A percentile compares a stretch with the other conserved stretches of the same genome.
phyloP scores from a whole-genome alignment of 2,888 invertebrate species.

The Junonia oenone region DNA sequence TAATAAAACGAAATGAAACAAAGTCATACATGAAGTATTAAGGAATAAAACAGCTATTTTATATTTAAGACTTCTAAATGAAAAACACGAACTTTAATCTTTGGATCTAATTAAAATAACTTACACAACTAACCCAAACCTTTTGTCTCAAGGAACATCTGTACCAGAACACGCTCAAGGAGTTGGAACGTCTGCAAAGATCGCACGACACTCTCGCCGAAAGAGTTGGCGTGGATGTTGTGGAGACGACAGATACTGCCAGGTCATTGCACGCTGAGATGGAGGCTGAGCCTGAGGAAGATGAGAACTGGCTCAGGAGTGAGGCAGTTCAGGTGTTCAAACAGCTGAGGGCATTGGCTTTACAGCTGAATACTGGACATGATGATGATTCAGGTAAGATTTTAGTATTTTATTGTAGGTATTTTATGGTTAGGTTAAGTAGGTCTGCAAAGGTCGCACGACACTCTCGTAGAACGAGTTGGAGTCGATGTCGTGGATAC shows the following conservation, averaged over 20 bases:
- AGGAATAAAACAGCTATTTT: no score
- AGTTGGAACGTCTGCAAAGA: constrained; percentile 85
- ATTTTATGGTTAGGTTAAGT: constrained; percentile 57
- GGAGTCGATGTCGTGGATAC: constrained; percentile 76
- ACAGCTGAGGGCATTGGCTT: constrained; percentile 85
- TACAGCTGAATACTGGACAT: constrained; percentile 86
- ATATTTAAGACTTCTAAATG: no score
- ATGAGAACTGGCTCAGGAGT: constrained; percentile 80
- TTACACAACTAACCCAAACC: not conserved
- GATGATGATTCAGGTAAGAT: constrained; percentile 84
- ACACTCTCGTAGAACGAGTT: constrained; percentile 84
- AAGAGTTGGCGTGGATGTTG: constrained; percentile 81
- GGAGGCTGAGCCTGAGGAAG: constrained; percentile 85
- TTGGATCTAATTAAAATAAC: no score
- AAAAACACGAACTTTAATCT: no score
- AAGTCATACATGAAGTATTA: no score
- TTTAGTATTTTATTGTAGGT: no score
- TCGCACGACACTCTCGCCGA: constrained; percentile 86
- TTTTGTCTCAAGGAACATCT: constrained; percentile 66
- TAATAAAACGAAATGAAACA: no score
- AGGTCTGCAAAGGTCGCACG: constrained; percentile 85
- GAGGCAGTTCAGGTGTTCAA: constrained; percentile 86
- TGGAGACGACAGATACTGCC: constrained; percentile 64
- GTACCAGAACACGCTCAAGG: constrained; percentile 78
- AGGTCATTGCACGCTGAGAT: constrained; percentile 94